phyloP scores from a whole-genome alignment of 2,797 vertebrate genomes.

The Smutsia gigantea region DNA sequence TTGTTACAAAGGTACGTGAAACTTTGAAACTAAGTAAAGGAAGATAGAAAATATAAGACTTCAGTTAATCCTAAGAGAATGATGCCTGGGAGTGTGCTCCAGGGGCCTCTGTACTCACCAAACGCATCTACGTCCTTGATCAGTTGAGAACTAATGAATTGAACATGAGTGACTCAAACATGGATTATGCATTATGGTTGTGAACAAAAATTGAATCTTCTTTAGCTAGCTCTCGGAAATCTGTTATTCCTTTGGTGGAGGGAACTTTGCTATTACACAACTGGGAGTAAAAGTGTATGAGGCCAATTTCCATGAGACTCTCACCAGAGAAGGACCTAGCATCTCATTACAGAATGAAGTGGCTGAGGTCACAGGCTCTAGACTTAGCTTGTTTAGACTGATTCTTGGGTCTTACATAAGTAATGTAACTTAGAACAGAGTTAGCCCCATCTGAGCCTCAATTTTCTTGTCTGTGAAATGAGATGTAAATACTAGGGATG shows the following conservation, averaged over 20 bases:
- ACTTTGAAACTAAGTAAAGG: not conserved
- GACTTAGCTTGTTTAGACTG: not conserved
- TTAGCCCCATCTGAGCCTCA: not conserved
- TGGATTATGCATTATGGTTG: not conserved
- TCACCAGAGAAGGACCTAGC: not conserved
- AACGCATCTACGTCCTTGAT: not conserved
- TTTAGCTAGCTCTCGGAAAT: not conserved
- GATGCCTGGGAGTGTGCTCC: rapidly evolving
- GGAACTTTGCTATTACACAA: not conserved
- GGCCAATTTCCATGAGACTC: not conserved
- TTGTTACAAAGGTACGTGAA: not conserved
- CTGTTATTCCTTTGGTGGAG: not conserved
- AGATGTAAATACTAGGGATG: not conserved
- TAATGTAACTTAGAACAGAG: not conserved
- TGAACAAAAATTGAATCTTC: not conserved
- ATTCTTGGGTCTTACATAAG: not conserved
- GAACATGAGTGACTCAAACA: not conserved
- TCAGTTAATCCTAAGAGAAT: not conserved
- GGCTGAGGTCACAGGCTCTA: not conserved
- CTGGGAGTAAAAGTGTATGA: not conserved
- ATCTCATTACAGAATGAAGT: not conserved
- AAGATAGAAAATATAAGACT: not conserved
- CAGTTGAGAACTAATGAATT: not conserved
- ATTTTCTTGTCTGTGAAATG: not conserved
- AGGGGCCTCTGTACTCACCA: too few relatives aligned